Evolutionary conservation across 2,113 vertebrate genomes (phyloP).

Genomic region (Psophia crepitans): DNA sequence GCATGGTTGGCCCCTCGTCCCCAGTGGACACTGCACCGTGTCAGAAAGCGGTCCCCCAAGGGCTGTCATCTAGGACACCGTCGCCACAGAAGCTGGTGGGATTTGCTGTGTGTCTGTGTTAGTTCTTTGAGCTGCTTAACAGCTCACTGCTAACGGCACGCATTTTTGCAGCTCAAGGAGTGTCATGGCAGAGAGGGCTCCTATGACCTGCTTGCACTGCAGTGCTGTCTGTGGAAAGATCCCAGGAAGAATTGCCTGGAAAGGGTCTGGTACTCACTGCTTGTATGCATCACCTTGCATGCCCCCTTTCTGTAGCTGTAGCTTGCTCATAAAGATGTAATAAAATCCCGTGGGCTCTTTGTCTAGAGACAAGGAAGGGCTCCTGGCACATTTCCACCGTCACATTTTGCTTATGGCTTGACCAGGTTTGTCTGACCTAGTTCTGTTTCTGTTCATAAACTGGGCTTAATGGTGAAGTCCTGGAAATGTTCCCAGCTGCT

Average conservation of each 20-base stretch:
- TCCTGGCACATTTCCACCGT: background rate
- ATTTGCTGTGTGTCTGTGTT: background rate
- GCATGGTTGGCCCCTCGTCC: background rate
- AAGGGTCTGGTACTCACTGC: background rate
- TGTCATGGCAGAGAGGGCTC: background rate
- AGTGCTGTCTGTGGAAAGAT: fast-evolving
- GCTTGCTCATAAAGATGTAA: background rate
- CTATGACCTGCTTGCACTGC: background rate
- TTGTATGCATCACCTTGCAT: background rate
- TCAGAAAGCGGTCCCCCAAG: background rate
- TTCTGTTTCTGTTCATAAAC: conserved; percentile 36
- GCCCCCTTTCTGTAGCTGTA: background rate
- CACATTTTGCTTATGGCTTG: conserved; percentile 1
- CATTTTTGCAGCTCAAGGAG: background rate
- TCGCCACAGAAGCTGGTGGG: background rate
- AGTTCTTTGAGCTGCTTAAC: background rate
- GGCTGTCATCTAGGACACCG: background rate
- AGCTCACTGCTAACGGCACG: background rate
- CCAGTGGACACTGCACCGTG: background rate
- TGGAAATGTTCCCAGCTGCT: conserved; percentile 51
- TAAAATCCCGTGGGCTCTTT: background rate
- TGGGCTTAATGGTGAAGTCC: conserved; percentile 35
- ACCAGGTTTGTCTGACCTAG: conserved; percentile 58
- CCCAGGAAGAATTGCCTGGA: background rate
- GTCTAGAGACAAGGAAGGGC: background rate